Evolutionary conservation across 2,113 vertebrate genomes (phyloP), one percentile per base, ranked within the genome.

Genomic region (Gymnocephalus cernua): DNA sequence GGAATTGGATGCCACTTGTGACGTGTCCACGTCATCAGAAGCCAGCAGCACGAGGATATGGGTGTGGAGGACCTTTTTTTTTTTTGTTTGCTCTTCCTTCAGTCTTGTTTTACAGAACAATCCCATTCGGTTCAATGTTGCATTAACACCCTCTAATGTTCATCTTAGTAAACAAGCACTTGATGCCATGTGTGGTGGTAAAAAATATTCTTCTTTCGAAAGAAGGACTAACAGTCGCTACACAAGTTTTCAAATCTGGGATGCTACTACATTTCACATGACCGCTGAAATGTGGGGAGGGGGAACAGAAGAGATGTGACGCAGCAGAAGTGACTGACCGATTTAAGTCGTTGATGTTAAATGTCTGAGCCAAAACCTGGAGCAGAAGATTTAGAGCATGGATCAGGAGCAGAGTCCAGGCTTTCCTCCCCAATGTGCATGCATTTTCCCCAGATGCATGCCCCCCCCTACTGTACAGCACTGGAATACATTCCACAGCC

Each of bases 321-420:
- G 6, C 35, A 5, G 57, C 68, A 47, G 65, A 29, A 44, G 76
- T 9, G 62, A 47, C 29, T 59, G 45, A 35, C 21, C 2, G 5
- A 53, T 56, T 41, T 27, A 32, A 19, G 38, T 45, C 18, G 77
- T 66, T 44, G 47, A 64, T 58, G 76, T 72, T 64, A 59, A 63
- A 77, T 23, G 70, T 82, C 79, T 83, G 84, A 87, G 86, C 85
- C 85, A 56, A 78, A 78, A 74, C 58, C 78, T n/a, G 56, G 71
- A 78, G 56, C n/a, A 23, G 51, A 62, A 61, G 54, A 54, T 56
- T 11, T 38, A 1, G 19, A 57, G 50, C 79, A 65, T 82, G 74
- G 67, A 70, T 74, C 58, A 21, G 78, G 64, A 82, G 66, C 16
- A 48, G 53, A 56, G 38, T 61, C 25, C 29, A 68, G 32, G 48